Evolutionary conservation across 92 coral and sea anemone species (phyloP).

Genomic region (Actinostola sp.): DNA sequence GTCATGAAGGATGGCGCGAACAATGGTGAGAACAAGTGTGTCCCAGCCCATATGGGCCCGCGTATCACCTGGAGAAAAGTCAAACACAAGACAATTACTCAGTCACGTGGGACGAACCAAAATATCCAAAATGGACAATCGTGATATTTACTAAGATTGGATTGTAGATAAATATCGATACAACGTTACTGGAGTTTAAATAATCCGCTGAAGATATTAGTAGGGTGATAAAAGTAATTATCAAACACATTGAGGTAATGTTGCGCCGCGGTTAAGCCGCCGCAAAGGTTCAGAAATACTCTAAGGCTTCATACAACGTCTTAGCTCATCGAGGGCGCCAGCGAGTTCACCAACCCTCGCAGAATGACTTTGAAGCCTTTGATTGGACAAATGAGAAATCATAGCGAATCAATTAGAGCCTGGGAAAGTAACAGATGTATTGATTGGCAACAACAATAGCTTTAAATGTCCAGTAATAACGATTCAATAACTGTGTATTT

Average conservation of each 20-base stretch:
- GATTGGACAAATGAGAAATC: conserved; percentile 85
- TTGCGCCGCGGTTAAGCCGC: conserved; percentile 10
- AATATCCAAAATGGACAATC: conserved; percentile 80
- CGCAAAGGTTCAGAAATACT: conserved; percentile 1
- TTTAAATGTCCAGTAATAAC: conserved; percentile 74
- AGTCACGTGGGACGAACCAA: conserved; percentile 81
- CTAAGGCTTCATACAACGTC: conserved; percentile 18
- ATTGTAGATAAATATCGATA: conserved; percentile 76
- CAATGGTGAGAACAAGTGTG: conserved; percentile 79
- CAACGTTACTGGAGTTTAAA: conserved; percentile 68
- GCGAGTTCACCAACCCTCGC: conserved; percentile 46
- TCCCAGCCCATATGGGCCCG: conserved; percentile 66
- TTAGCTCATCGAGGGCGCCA: conserved; percentile 73
- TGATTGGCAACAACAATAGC: conserved; percentile 58
- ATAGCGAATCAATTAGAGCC: conserved; percentile 84
- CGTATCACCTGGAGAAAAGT: conserved; percentile 78
- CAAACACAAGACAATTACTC: conserved; percentile 78
- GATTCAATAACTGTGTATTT: conserved; percentile 74
- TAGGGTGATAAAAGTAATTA: not conserved
- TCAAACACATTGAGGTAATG: not conserved
- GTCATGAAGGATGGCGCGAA: conserved; percentile 21
- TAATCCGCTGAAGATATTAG: conserved; percentile 59
- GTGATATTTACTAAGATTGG: conserved; percentile 80
- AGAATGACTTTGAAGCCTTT: conserved; percentile 68
- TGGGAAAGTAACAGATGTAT: conserved; percentile 89